Evolutionary conservation across 1,140 invertebrate species (phyloP), one percentile per base, ranked within the genome.

Genomic region (Aphaenogaster ashmeadi): DNA sequence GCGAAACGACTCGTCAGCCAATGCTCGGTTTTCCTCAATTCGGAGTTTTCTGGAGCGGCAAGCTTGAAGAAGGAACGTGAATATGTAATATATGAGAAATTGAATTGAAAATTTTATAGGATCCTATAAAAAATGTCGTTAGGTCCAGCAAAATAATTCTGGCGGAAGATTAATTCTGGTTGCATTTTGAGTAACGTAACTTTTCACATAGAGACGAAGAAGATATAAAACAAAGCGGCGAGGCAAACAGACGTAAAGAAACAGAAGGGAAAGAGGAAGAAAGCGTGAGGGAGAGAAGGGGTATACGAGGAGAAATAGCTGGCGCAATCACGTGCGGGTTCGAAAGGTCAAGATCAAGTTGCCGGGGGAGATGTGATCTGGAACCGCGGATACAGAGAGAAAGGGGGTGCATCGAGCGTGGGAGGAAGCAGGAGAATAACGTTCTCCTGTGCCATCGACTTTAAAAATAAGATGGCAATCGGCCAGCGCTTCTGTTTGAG

Each of bases 341-440:
- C 78, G 58, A 89, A 87, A 92, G 91, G 91, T 92, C 91, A 92
- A 92, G 92, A 92, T 88, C 89, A 89, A 86, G 88, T 88, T 75
- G 75, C 80, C 77, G 58, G 50, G 77, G 44, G 79, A 88, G 71
- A 88, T 91, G 85, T 86, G 77, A 86, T 87, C 85, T 91, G 66
- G 58, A 84, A 85, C 58, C 81, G 54, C 77, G 81, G 86, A 87
- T 89, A 88, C 81, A 83, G 67, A 41, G 54, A 78, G 50, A 56
- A 87, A 87, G 71, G 77, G 54, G 60, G 79, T 71, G 77, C 50
- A 36, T 71, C 60, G 58, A 88, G 67, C 87, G 84, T 81, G 64
- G 54, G 87, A 64, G 78, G 60, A 87, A 72, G 84, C 41, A 71
- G n/a, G 64, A 72, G 62, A 60, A 56, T 58, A 44, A 66, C 11